Evolutionary conservation across 2,113 vertebrate genomes (phyloP).

Genomic region (Erythrolamprus reginae): DNA sequence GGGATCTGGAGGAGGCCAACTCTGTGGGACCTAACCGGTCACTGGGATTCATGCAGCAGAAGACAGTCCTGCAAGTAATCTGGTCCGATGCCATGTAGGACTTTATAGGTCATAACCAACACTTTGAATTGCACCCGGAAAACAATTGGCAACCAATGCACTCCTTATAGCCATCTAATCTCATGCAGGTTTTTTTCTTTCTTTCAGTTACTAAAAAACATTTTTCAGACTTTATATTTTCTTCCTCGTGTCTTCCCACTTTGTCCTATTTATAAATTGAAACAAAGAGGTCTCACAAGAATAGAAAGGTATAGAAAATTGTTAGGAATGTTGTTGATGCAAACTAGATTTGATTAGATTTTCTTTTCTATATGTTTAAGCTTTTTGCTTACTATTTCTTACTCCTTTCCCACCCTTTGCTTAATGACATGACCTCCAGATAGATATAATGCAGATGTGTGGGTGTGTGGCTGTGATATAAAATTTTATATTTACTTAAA

Average conservation of each 20-base stretch:
- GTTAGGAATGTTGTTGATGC: not conserved
- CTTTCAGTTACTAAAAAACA: not conserved
- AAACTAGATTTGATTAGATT: not conserved
- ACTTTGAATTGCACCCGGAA: no score
- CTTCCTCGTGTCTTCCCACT: not conserved
- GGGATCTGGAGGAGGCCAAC: no score
- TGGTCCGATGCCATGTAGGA: no score
- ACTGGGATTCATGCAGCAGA: no score
- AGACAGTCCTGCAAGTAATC: no score
- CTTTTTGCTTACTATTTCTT: not conserved
- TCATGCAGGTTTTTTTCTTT: not conserved
- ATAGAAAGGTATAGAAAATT: not conserved
- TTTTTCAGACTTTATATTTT: not conserved
- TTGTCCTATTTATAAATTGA: not conserved
- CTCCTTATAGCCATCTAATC: not conserved
- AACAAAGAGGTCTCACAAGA: not conserved
- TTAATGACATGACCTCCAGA: not conserved
- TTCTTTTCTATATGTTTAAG: not conserved
- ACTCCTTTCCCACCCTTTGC: not conserved
- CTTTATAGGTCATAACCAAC: no score
- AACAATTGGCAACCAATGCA: no score
- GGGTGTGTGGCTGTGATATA: not conserved
- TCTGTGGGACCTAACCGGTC: no score
- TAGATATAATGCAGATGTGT: not conserved
- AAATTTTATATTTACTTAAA: not conserved